Base-by-base conservation (phyloP, 2,113 vertebrate species). In the Hippolais icterina region DNA sequence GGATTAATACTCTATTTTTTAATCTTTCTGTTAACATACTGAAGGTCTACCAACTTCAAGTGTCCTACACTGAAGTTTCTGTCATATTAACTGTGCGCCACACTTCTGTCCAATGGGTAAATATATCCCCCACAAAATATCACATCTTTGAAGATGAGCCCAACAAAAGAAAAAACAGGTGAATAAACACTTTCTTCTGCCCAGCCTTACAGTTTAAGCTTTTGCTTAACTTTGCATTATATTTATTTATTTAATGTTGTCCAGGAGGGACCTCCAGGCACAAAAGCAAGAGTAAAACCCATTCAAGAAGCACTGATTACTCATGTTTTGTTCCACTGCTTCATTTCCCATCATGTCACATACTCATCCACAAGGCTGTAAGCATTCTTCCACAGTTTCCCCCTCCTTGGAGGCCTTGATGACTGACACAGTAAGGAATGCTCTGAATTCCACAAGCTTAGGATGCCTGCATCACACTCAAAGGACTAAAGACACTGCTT, bases 161-260 rank as follows among this genome's bases (percentile, higher is more conserved):
- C 41, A 68, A 42, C 6, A n/a, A 64, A 91, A 54, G 2, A 25
- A 82, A 77, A 84, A 54, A 5, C 1, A 10, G 5, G 2, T 16
- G 20, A 81, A 78, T 28, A 64, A 90, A 79, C 4, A 47, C 1
- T 4, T 71, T 7, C 1, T 72, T 56, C 28, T 52, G 4, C 12
- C 11, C 27, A 71, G 16, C 5, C 7, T 70, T 70, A 41, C 15
- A 64, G 35, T 41, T 91, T 56, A 87, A 84, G 28, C 10, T 87
- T 81, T 89, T 66, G 19, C 9, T 85, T 87, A 68, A 87, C 12
- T 91, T 84, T 65, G 5, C 7, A 53, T 93, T 80, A 28, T 80
- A 53, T 83, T 95, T 92, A 92, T 92, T 93, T 95, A 88, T 94
- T 95, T 92, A 86, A 25, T 29, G 10, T 10, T 77, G 41, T 83